Evolutionary conservation across 2,888 invertebrate genomes (phyloP), one percentile per base, ranked within the genome.

Genomic region (Onchidella celtica): DNA sequence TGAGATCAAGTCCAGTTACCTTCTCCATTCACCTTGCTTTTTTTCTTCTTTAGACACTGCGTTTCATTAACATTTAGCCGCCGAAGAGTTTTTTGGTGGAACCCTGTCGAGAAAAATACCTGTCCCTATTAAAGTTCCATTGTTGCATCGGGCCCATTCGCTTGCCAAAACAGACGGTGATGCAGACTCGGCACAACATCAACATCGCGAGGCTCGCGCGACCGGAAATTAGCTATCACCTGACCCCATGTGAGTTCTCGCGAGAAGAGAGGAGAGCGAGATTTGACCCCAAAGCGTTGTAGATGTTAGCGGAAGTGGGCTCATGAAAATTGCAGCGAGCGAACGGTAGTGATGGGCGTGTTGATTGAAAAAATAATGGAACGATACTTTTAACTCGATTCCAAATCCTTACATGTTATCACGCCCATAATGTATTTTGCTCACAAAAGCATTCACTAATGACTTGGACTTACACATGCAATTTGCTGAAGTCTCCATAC

Each of bases 221-320:
- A 66, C 79, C 79, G 79, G 79, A 80, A 80, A 74, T 80, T 80
- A 80, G 79, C 79, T 73, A 80, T 80, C 79, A 80, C 74, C 73
- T 80, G 79, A 72, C 79, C 73, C 73, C 66, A 80, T 73, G 74
- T 74, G 79, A 80, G 79, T 73, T 80, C 79, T 80, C 79, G 74
- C 79, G 79, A 73, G 74, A 80, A 55, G 73, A 73, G 74, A 70
- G 72, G 74, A 73, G 79, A 66, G 79, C 79, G 79, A 73, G 79
- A 80, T 74, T 66, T 80, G 73, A 73, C 79, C 73, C 65, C 55
- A 70, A 68, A 80, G 79, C 57, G 70, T 61, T 74, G 79, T 66
- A 55, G 70, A 73, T 80, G 79, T 80, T 80, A 65, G 68, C 73
- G 79, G 79, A 80, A 80, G 79, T 80, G 74, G 74, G 66, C 79